Percentiles rank a stretch among this genome's conserved stretches.
Conservation (phyloP, 1,140 invertebrate genomes). For the Samia ricini region DNA sequence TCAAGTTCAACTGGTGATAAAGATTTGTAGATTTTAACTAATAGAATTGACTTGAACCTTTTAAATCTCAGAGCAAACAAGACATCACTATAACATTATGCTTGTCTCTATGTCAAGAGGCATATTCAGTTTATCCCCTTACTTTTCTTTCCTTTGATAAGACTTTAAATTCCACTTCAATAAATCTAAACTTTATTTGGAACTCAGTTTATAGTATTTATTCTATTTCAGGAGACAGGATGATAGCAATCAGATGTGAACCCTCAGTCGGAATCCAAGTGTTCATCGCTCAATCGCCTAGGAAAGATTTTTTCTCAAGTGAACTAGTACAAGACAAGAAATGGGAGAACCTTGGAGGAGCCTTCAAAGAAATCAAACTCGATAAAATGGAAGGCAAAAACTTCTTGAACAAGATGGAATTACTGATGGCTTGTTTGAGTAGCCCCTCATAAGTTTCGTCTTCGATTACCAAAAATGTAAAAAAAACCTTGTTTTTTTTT, state of each 20-base stretch:
- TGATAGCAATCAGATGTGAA: constrained; percentile 94
- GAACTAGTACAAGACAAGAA: constrained; percentile 91
- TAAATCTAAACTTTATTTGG: no score
- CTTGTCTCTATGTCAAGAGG: no score
- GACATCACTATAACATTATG: no score
- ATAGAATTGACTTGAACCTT: no score
- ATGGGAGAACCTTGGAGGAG: constrained; percentile 94
- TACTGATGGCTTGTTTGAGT: constrained; percentile 94
- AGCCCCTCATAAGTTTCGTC: constrained; percentile 61
- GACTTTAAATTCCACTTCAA: not conserved
- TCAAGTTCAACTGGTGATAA: not conserved
- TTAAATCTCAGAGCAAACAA: no score
- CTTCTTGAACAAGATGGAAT: constrained; percentile 97
- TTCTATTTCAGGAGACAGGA: constrained; percentile 81
- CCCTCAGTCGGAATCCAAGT: constrained; percentile 79
- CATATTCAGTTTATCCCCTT: no score
- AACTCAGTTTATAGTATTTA: constrained; percentile 13
- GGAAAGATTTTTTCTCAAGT: constrained; percentile 92
- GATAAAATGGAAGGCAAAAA: constrained; percentile 98
- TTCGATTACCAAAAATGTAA: no score
- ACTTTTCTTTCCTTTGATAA: not conserved
- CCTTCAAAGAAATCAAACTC: constrained; percentile 93
- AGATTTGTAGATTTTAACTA: not conserved
- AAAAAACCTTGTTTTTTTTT: no score
- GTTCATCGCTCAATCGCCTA: constrained; percentile 89